phyloP scores from a whole-genome alignment of 2,113 vertebrate genomes.

The Morone saxatilis region DNA sequence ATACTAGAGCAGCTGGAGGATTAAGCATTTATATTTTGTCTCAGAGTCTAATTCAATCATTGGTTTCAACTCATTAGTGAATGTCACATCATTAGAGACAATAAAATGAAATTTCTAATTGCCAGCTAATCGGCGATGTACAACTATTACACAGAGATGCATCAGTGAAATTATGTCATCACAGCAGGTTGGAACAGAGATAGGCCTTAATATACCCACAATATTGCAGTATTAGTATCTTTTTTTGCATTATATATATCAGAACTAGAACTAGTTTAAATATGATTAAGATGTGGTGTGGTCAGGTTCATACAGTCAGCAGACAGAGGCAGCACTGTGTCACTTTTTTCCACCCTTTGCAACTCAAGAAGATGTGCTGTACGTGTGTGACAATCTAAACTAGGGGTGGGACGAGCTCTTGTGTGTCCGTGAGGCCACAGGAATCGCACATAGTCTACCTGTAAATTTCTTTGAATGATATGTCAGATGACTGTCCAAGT shows the following conservation, averaged over 20 bases:
- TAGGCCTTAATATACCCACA: background rate
- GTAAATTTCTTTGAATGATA: constrained; percentile 22
- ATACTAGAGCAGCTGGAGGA: constrained; percentile 1
- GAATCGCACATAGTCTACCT: background rate
- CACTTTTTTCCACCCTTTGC: background rate
- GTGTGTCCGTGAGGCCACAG: background rate
- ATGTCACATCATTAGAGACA: background rate
- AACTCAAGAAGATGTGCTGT: background rate
- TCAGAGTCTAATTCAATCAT: background rate
- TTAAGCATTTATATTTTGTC: background rate
- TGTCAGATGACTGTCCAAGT: background rate
- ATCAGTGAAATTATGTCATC: constrained; percentile 1
- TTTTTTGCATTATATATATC: no score
- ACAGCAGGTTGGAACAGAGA: background rate
- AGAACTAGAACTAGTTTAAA: no score
- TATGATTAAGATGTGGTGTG: no score
- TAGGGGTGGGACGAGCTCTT: background rate
- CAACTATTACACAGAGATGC: background rate
- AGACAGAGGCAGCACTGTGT: background rate
- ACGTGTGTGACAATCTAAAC: background rate
- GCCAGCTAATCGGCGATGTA: background rate
- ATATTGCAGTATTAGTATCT: background rate
- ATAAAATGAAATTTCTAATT: constrained; percentile 3
- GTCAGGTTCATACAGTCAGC: background rate
- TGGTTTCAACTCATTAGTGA: constrained; percentile 2